phyloP scores from a whole-genome alignment of 2,888 invertebrate species.

The Euspilapteryx auroguttella region DNA sequence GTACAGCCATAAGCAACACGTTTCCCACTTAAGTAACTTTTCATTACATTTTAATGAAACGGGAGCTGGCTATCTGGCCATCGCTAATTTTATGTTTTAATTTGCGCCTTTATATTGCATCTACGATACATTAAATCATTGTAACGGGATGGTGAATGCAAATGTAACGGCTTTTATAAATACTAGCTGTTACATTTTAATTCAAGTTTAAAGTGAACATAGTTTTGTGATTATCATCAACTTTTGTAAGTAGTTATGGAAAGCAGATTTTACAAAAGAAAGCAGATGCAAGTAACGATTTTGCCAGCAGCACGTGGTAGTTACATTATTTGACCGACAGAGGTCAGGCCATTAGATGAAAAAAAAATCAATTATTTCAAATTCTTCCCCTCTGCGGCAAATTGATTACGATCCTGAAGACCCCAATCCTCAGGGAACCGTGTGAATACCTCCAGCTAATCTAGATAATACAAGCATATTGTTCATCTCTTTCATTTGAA shows the following conservation, averaged over 20 bases:
- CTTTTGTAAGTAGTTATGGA: too few species aligned
- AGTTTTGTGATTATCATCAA: too few species aligned
- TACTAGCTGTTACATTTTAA: too few species aligned
- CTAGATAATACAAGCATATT: neutral
- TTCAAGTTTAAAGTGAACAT: too few species aligned
- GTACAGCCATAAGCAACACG: neutral
- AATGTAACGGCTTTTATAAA: too few species aligned
- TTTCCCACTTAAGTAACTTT: slow-evolving; percentile 17
- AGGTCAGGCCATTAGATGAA: neutral
- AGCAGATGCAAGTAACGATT: neutral
- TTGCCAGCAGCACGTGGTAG: slow-evolving; percentile 1
- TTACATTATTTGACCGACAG: neutral
- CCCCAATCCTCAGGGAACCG: slow-evolving; percentile 19
- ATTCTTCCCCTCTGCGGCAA: slow-evolving; percentile 13
- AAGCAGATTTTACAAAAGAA: too few species aligned
- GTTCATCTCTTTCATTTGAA: neutral
- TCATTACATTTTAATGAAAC: slow-evolving; percentile 45
- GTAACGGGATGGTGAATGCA: slow-evolving; percentile 19
- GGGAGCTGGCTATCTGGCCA: slow-evolving; percentile 25
- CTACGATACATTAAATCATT: slow-evolving; percentile 22
- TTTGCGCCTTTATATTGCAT: slow-evolving; percentile 23
- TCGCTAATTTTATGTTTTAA: slow-evolving; percentile 44
- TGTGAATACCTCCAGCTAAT: slow-evolving; percentile 16
- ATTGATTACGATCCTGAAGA: slow-evolving; percentile 25
- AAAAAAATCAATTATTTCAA: slow-evolving; percentile 13